Evolutionary conservation across 1,140 invertebrate species (phyloP), one percentile per base, ranked within the genome.

Genomic region (Oreohelix idahoensis): DNA sequence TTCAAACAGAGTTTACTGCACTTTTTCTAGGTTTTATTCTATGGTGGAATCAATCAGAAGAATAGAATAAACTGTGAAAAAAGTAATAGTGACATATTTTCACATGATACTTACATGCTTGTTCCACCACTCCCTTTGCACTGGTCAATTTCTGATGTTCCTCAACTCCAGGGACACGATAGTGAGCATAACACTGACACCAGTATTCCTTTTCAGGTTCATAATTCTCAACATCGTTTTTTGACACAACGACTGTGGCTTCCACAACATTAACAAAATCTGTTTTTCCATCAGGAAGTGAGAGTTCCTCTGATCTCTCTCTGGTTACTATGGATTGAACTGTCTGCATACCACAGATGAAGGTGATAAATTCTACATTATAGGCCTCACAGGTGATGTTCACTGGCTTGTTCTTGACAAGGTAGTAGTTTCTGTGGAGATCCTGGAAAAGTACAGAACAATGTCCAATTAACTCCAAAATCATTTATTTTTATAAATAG

Each of bases 381-480:
- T 96, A 95, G 1, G 96, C 97, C 84, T 96, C 95, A 91, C 97
- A 98, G 76, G 95, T 95, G 49, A 98, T 93, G 0, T 95, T 95
- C 0, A 96, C 96, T 20, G 97, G 96, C 87, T 97, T 96, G 91
- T 96, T 97, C 90, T 97, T 96, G 2, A 89, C 81, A 49, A 97
- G 95, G 71, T 97, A 96, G 93, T 95, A 98, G 0, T 95, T 94
- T 90, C 96, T 95, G 87, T 96, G 94, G 0, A 97, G 97, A 87
- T 98, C 96, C 75, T 95, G 93, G 45, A 97, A 93, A 90, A 73
- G n/a, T 42, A 42, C 1, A 66, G n/a, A 66, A 32, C 5, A 66
- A 15, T 66, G 26, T n/a, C n/a, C n/a, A n/a, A n/a, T n/a, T n/a
- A n/a, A n/a, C n/a, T n/a, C n/a, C n/a, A n/a, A n/a, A n/a, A n/a